Evolutionary conservation across 2,888 invertebrate genomes (phyloP).

Genomic region (Charanyca ferruginea): DNA sequence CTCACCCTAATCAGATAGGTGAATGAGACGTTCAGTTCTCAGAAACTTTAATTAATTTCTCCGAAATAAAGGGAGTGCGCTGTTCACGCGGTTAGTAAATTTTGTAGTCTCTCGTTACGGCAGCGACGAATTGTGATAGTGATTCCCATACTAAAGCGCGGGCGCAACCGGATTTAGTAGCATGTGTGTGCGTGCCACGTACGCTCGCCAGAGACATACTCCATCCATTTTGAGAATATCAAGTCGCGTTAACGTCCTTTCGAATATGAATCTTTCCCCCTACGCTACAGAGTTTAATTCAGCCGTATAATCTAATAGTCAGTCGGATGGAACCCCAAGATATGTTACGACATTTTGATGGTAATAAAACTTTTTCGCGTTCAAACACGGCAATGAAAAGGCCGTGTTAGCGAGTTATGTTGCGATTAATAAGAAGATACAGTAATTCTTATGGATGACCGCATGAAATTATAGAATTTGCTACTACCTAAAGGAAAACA

Average conservation of each 20-base stretch:
- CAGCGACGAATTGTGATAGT: constrained; percentile 77
- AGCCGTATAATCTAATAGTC: constrained; percentile 56
- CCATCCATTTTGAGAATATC: constrained; percentile 68
- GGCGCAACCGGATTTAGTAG: constrained; percentile 76
- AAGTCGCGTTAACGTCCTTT: constrained; percentile 55
- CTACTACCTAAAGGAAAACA: constrained; percentile 42
- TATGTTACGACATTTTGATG: constrained; percentile 69
- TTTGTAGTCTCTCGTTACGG: constrained; percentile 78
- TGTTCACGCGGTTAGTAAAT: constrained; percentile 78
- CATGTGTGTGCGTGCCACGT: constrained; percentile 70
- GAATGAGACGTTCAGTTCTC: constrained; percentile 81
- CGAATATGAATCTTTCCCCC: constrained; percentile 66
- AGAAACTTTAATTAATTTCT: constrained; percentile 86
- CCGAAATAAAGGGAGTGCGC: constrained; percentile 78
- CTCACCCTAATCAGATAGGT: constrained; percentile 80
- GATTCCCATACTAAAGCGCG: constrained; percentile 72
- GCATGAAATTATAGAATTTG: constrained; percentile 60
- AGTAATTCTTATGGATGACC: constrained; percentile 61
- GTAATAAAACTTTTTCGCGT: constrained; percentile 71
- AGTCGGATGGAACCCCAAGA: constrained; percentile 63
- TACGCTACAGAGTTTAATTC: constrained; percentile 68
- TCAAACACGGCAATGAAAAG: constrained; percentile 70
- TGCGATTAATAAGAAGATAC: constrained; percentile 65
- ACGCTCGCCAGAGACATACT: constrained; percentile 65
- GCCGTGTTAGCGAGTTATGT: constrained; percentile 68